phyloP scores from a whole-genome alignment of 2,113 vertebrate species.

The Bettongia penicillata region DNA sequence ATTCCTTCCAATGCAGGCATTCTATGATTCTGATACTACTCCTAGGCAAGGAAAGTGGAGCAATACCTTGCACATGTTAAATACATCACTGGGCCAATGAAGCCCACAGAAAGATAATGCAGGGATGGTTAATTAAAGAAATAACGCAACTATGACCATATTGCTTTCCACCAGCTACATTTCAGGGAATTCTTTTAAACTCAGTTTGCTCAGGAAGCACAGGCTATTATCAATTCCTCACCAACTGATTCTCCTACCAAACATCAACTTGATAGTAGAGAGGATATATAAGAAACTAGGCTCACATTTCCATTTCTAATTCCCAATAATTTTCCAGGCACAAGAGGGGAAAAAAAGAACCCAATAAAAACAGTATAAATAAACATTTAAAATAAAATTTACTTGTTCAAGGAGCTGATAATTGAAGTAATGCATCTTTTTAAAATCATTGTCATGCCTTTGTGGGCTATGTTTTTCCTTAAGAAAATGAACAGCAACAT shows the following conservation, averaged over 20 bases:
- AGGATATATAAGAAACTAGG: not conserved
- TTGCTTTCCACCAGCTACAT: not conserved
- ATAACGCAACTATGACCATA: not conserved
- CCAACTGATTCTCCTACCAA: not conserved
- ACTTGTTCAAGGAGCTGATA: conserved; percentile 46
- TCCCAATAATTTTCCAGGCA: not conserved
- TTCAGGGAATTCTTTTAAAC: conserved; percentile 34
- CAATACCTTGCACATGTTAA: not conserved
- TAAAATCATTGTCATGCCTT: conserved; percentile 40
- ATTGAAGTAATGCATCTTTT: conserved; percentile 46
- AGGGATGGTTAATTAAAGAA: not conserved
- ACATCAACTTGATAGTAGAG: not conserved
- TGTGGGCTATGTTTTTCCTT: conserved; percentile 41
- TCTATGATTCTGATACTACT: not conserved
- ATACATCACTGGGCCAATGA: not conserved
- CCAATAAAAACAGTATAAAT: conserved; percentile 45
- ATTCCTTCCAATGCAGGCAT: not conserved
- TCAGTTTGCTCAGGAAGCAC: conserved; percentile 43
- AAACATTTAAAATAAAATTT: conserved; percentile 46
- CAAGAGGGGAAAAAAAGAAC: conserved; percentile 19
- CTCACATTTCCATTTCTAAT: not conserved
- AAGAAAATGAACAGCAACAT: conserved; percentile 70
- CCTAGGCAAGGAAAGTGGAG: not conserved
- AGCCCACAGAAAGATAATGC: not conserved
- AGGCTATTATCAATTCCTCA: not conserved